Conservation (phyloP, 2,888 invertebrate species). For the Ormyrus thymus region DNA sequence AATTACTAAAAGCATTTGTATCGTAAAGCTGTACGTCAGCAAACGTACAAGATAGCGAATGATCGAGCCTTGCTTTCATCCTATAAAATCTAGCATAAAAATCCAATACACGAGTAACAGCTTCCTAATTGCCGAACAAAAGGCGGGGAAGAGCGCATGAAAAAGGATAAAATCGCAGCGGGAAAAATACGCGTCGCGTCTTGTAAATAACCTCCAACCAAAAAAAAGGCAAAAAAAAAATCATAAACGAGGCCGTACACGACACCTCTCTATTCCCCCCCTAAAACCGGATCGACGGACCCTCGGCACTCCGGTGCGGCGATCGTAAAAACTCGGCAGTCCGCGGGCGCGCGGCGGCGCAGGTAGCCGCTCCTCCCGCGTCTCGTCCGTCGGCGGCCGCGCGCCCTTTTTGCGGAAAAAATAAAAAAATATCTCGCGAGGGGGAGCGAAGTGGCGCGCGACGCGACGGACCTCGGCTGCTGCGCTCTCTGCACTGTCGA, state of each 20-base stretch:
- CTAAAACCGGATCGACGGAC: slow-evolving; percentile 4
- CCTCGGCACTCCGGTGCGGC: background rate
- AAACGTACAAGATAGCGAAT: too few relatives aligned
- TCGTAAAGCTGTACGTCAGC: too few relatives aligned
- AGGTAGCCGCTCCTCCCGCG: background rate
- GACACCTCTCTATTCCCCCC: slow-evolving; percentile 10
- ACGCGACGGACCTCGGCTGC: background rate
- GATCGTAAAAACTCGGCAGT: slow-evolving; percentile 23
- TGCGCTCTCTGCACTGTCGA: background rate
- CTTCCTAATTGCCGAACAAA: too few relatives aligned
- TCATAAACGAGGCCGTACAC: background rate
- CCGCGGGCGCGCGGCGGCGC: too few relatives aligned
- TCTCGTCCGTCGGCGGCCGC: background rate
- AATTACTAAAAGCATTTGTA: too few relatives aligned
- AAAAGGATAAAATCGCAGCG: slow-evolving; percentile 4
- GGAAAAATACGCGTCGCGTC: slow-evolving; percentile 6
- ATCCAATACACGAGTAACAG: too few relatives aligned
- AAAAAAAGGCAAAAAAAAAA: background rate
- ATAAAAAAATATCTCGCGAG: slow-evolving; percentile 10
- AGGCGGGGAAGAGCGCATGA: background rate
- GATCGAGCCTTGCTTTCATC: too few relatives aligned
- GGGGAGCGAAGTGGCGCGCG: background rate
- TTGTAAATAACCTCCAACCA: slow-evolving; percentile 13
- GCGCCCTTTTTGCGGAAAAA: slow-evolving; percentile 11
- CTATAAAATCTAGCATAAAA: too few relatives aligned